Evolutionary conservation across 2,888 invertebrate species (phyloP).

Genomic region (Argyresthia albistria): DNA sequence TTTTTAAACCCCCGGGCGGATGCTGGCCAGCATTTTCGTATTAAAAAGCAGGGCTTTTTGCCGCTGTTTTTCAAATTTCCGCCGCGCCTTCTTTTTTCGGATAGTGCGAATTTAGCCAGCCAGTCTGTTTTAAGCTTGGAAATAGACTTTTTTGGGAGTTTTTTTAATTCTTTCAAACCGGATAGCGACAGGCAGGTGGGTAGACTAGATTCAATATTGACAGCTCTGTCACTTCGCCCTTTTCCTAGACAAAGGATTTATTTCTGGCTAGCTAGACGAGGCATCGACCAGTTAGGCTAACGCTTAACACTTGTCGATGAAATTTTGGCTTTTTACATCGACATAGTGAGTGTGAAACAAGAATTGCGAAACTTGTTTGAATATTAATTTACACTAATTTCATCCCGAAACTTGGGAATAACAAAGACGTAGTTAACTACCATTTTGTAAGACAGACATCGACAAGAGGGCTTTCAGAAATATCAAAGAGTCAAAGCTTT

Average conservation of each 20-base stretch:
- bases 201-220: slow-evolving; percentile 28
- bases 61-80: slow-evolving; percentile 17
- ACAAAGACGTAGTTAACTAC: too few relatives aligned
- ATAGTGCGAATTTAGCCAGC: slow-evolving; percentile 38
- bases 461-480: background rate
- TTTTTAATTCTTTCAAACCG: slow-evolving; percentile 9
- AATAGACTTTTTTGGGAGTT: background rate
- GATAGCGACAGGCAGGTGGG: slow-evolving; percentile 9
- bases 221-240: slow-evolving; percentile 34
- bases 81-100: slow-evolving; percentile 15
- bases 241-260: slow-evolving; percentile 24
- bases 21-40: too few relatives aligned
- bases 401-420: too few relatives aligned
- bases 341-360: too few relatives aligned
- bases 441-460: background rate
- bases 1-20: too few relatives aligned
- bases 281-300: slow-evolving; percentile 34
- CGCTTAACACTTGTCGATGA: slow-evolving; percentile 28
- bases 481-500: slow-evolving; percentile 3
- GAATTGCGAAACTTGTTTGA: too few relatives aligned
- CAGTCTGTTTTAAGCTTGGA: background rate
- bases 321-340: slow-evolving; percentile 1
- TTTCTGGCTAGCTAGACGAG: slow-evolving; percentile 35
- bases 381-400: too few relatives aligned
- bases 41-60: background rate